Conservation (phyloP, 2,797 vertebrate genomes). For the Pampus argenteus region DNA sequence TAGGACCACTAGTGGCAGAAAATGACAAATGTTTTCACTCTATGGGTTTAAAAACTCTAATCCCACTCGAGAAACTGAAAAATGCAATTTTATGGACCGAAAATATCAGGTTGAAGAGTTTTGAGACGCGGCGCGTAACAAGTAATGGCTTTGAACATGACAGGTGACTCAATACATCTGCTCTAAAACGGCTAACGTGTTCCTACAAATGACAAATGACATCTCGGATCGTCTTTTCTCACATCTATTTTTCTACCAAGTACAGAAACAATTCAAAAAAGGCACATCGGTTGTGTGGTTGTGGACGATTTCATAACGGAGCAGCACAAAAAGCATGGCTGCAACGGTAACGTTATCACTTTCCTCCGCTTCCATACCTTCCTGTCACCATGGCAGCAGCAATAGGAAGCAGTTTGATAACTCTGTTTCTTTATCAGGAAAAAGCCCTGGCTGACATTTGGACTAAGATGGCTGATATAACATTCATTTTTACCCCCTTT, state of each 20-base stretch:
- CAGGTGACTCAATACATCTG: not conserved
- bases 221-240: not conserved
- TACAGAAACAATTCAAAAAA: slow-evolving; percentile 20
- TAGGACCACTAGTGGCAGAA: too few relatives aligned
- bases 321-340: slow-evolving; percentile 12
- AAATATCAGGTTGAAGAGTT: slow-evolving; percentile 6
- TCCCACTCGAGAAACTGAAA: not conserved
- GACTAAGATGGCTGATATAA: slow-evolving; percentile 70
- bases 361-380: slow-evolving; percentile 55
- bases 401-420: slow-evolving; percentile 75
- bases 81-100: slow-evolving; percentile 16
- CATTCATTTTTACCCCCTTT: slow-evolving; percentile 64
- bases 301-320: slow-evolving; percentile 43
- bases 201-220: slow-evolving; percentile 12
- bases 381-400: slow-evolving; percentile 75
- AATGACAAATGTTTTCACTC: too few relatives aligned
- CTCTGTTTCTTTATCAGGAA: slow-evolving; percentile 71
- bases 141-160: not conserved
- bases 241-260: slow-evolving; percentile 10
- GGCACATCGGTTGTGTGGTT: not conserved
- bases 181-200: slow-evolving; percentile 14
- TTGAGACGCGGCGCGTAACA: not conserved
- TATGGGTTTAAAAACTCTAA: too few relatives aligned
- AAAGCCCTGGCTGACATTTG: slow-evolving; percentile 70
- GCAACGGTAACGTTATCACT: slow-evolving; percentile 61